Evolutionary conservation across 1,140 invertebrate species (phyloP).

Genomic region (Cotesia typhae): DNA sequence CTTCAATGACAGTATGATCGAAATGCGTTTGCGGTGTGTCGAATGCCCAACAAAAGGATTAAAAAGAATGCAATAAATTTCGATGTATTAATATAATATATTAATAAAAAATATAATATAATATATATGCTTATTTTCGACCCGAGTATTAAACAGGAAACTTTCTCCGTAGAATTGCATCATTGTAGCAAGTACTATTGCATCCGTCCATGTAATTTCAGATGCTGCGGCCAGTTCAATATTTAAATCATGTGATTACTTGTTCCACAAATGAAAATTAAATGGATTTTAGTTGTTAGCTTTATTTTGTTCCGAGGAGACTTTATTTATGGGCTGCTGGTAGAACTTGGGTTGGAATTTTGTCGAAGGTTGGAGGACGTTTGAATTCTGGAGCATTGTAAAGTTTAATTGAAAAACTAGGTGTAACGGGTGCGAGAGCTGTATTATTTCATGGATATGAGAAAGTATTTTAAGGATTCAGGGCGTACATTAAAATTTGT

Average conservation of each 20-base stretch:
- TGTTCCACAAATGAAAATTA: slow-evolving; percentile 37
- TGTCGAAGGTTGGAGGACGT: too few species aligned
- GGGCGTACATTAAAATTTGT: too few species aligned
- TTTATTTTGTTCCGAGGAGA: too few species aligned
- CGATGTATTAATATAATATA: not conserved
- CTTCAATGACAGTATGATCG: slow-evolving; percentile 20
- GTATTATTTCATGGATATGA: too few species aligned
- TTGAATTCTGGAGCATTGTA: too few species aligned
- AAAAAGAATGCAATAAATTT: not conserved
- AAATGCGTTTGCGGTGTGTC: not conserved
- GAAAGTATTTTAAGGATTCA: too few species aligned
- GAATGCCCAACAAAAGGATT: not conserved
- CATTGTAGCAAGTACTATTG: slow-evolving; percentile 36
- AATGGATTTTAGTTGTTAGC: not conserved
- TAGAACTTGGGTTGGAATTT: too few species aligned
- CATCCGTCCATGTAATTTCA: slow-evolving; percentile 28
- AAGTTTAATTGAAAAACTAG: too few species aligned
- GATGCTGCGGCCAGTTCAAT: slow-evolving; percentile 30
- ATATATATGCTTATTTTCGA: too few species aligned
- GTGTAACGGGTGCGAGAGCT: too few species aligned
- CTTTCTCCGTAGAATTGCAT: slow-evolving; percentile 47
- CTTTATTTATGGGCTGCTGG: not conserved
- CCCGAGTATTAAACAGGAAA: slow-evolving; percentile 26
- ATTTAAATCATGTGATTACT: slow-evolving; percentile 20
- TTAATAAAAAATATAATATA: slow-evolving; percentile 7